Evolutionary conservation across 2,888 invertebrate genomes (phyloP).

Genomic region (Scrobipalpa atriplicella): DNA sequence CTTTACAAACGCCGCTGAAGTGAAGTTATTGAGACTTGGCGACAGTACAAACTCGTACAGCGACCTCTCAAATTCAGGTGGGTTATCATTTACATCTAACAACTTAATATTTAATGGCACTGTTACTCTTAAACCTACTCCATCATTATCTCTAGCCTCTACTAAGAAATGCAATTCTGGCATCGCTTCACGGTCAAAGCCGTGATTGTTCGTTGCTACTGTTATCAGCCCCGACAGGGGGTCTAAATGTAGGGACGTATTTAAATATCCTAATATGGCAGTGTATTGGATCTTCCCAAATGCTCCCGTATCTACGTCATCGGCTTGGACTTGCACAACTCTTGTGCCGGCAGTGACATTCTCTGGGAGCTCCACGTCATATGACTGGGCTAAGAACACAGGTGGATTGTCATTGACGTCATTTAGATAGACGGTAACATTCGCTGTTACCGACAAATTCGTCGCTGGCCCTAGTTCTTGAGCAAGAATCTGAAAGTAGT

Average conservation of each 20-base stretch:
- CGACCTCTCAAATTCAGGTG: constrained; percentile 90
- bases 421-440: constrained; percentile 90
- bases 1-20: constrained; percentile 89
- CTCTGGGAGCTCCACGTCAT: constrained; percentile 90
- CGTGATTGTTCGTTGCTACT: constrained; percentile 88
- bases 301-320: constrained; percentile 90
- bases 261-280: constrained; percentile 88
- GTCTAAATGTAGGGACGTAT: constrained; percentile 90
- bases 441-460: constrained; percentile 88
- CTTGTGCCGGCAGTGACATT: constrained; percentile 89
- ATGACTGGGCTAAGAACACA: constrained; percentile 87
- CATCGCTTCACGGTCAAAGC: constrained; percentile 92
- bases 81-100: constrained; percentile 92
- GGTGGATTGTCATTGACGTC: constrained; percentile 96
- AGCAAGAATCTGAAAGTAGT: constrained; percentile 86
- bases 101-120: constrained; percentile 89
- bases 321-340: constrained; percentile 90
- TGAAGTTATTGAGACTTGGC: constrained; percentile 88
- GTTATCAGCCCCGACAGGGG: constrained; percentile 90
- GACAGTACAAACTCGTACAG: constrained; percentile 92
- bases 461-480: constrained; percentile 90
- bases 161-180: constrained; percentile 90
- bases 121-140: constrained; percentile 89
- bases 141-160: constrained; percentile 94
- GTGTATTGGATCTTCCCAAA: constrained; percentile 91